phyloP scores from a whole-genome alignment of 2,797 vertebrate species.

The Paramormyrops hopkinsi region DNA sequence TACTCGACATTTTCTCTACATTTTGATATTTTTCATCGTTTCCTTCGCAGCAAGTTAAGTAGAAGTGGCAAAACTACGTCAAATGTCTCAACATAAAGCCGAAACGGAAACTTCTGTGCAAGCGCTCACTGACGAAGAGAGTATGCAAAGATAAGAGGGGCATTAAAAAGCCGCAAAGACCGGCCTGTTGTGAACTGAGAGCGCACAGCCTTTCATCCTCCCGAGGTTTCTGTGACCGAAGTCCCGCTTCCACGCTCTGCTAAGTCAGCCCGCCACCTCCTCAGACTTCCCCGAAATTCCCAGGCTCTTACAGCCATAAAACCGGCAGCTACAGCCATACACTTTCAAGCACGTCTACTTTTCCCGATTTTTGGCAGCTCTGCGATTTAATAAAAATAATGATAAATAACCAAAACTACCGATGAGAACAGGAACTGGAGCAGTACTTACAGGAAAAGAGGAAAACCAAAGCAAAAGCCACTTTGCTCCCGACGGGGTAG shows the following conservation, averaged over 20 bases:
- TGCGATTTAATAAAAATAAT: not conserved
- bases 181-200: conserved; percentile 1
- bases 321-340: not conserved
- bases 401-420: not conserved
- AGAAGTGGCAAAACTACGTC: not conserved
- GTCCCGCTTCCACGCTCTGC: not conserved
- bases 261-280: not conserved
- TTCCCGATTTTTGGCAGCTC: not conserved
- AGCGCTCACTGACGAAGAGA: not conserved
- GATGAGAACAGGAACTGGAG: conserved; percentile 24
- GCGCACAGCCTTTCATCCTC: conserved; percentile 4
- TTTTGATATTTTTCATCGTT: not conserved
- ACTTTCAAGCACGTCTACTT: conserved; percentile 7
- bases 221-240: not conserved
- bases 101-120: not conserved
- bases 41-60: not conserved
- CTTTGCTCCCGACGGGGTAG: conserved; percentile 41
- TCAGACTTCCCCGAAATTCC: not conserved
- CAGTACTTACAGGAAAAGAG: conserved; percentile 60
- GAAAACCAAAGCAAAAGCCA: conserved; percentile 47
- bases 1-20: not conserved
- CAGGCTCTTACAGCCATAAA: not conserved
- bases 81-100: not conserved
- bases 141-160: not conserved
- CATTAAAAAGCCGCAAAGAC: not conserved